Evolutionary conservation across 2,888 invertebrate genomes (phyloP).

Genomic region (Agriotes lineatus): DNA sequence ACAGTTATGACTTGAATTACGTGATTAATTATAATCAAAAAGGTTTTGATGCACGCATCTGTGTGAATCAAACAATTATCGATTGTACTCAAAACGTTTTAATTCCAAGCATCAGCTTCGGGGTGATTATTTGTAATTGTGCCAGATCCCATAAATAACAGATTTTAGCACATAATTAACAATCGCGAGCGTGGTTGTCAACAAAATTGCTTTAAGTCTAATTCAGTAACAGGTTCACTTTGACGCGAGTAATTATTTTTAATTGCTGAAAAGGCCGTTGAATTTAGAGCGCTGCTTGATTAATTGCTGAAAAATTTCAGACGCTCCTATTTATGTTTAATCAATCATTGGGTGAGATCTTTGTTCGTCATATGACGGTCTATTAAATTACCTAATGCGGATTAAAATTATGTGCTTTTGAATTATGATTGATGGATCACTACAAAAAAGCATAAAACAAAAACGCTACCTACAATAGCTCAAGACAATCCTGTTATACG

Average conservation of each 20-base stretch:
- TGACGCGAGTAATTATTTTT: constrained; percentile 13
- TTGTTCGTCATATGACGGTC: not conserved
- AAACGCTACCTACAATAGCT: not conserved
- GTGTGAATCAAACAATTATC: too few species aligned
- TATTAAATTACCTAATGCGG: not conserved
- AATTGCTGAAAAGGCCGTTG: constrained; percentile 7
- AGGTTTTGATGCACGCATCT: too few species aligned
- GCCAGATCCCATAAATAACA: constrained; percentile 13
- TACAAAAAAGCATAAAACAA: not conserved
- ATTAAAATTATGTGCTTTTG: not conserved
- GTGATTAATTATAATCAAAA: too few species aligned
- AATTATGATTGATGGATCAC: not conserved
- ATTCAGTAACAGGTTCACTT: constrained; percentile 1
- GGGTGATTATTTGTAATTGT: constrained; percentile 3
- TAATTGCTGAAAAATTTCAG: constrained; percentile 3
- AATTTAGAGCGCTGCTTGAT: not conserved
- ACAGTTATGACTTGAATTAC: too few species aligned
- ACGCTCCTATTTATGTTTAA: not conserved
- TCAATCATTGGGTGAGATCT: not conserved
- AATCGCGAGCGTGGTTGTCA: not conserved
- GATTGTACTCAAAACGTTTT: too few species aligned
- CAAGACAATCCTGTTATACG: too few species aligned
- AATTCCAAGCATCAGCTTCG: too few species aligned
- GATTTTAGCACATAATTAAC: constrained; percentile 13
- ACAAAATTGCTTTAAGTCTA: not conserved